Conservation (phyloP, 30 jellyfish, hydroid and myxozoan genomes). For the Turritopsis rubra region DNA sequence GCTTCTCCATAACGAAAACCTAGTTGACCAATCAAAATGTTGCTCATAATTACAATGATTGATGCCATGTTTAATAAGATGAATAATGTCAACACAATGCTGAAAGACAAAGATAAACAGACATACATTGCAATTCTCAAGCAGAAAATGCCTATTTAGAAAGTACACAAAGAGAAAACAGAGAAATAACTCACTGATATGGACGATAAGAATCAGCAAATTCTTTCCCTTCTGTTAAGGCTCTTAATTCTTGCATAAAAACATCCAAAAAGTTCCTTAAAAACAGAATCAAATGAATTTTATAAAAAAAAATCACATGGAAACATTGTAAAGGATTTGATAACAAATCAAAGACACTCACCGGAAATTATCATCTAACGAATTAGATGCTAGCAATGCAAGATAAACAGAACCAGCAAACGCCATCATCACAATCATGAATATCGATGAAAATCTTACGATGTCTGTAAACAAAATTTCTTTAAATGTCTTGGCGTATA, state of each 20-base stretch:
- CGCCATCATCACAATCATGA: slow-evolving; percentile 42
- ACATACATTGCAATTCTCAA: neutral
- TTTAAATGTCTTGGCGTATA: slow-evolving; percentile 56
- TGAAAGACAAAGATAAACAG: slow-evolving; percentile 13
- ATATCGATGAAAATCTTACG: slow-evolving; percentile 46
- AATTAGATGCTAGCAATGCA: slow-evolving; percentile 53
- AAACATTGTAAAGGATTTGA: no score
- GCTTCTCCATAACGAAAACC: slow-evolving; percentile 71
- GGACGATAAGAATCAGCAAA: slow-evolving; percentile 68
- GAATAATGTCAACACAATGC: slow-evolving; percentile 47
- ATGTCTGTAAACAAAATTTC: slow-evolving; percentile 53
- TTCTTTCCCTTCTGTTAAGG: slow-evolving; percentile 65
- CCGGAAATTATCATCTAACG: slow-evolving; percentile 22
- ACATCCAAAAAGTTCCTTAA: slow-evolving; percentile 25
- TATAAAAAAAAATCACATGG: neutral
- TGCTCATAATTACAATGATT: slow-evolving; percentile 55
- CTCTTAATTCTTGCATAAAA: slow-evolving; percentile 56
- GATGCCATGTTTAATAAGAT: slow-evolving; percentile 65
- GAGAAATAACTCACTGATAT: slow-evolving; percentile 57
- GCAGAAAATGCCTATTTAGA: no score
- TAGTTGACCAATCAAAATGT: slow-evolving; percentile 85
- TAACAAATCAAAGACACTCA: neutral
- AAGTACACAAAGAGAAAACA: neutral
- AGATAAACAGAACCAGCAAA: slow-evolving; percentile 78
- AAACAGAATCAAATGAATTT: neutral